Percentiles rank a stretch among this genome's conserved stretches.
These are phyloP conservation scores for Thunnus thynnus DNA, from an alignment of 2,113 vertebrate genomes.

Conservation along the genomic window DNA sequence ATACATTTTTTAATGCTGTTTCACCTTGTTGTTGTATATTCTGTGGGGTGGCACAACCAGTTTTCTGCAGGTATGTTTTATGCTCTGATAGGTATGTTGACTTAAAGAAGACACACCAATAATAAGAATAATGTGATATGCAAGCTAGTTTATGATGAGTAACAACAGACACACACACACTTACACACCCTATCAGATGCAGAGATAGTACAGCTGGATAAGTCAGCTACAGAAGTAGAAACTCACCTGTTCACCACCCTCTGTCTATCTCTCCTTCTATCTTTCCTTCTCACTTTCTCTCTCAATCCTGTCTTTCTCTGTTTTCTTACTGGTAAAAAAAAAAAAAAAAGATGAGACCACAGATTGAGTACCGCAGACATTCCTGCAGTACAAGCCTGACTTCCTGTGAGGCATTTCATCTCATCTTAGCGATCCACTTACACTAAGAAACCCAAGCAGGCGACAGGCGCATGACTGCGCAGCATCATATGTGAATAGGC, in stretches of 20 bases:
- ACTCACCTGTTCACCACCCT: neutral
- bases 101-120: neutral
- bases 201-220: neutral
- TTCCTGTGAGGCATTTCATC: conserved; percentile 38
- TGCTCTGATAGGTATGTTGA: neutral
- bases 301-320: conserved; percentile 12
- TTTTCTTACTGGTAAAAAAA: neutral
- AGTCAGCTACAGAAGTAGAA: neutral
- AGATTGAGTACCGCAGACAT: conserved; percentile 1
- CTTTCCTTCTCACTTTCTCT: conserved; percentile 41
- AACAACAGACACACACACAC: conserved; percentile 6
- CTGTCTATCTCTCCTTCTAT: conserved; percentile 25
- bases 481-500: conserved; percentile 1
- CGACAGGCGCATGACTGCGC: neutral
- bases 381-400: conserved; percentile 46
- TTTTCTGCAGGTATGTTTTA: neutral
- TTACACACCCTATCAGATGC: neutral
- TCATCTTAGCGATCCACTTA: conserved; percentile 27
- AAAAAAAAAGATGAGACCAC: neutral
- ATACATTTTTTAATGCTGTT: no score
- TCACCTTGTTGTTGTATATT: no score
- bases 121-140: neutral
- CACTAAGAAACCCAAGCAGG: conserved; percentile 43
- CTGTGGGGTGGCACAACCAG: neutral
- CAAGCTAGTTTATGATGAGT: neutral